Evolutionary conservation across 2,888 invertebrate species (phyloP).

Genomic region (Pheosia gnoma): DNA sequence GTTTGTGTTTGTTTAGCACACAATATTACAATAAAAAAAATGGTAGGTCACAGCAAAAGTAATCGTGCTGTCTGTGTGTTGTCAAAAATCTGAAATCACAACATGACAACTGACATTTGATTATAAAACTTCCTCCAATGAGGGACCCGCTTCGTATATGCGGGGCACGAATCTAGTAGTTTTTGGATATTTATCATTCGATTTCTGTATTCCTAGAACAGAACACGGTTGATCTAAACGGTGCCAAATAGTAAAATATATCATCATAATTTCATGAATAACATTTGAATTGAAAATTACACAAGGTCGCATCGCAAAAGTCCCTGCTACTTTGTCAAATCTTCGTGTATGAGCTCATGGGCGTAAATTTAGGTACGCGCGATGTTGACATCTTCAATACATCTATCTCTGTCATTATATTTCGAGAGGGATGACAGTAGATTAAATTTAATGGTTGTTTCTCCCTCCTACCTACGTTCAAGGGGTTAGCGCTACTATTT

Average conservation of each 20-base stretch:
- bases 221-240: constrained; percentile 1
- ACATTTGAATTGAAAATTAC: background rate
- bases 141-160: no score
- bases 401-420: background rate
- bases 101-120: no score
- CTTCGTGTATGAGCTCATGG: background rate
- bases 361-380: background rate
- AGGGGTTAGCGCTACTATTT: background rate
- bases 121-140: no score
- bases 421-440: background rate
- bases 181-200: background rate
- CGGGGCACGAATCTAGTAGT: no score
- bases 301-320: background rate
- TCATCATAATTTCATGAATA: background rate
- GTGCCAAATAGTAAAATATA: background rate
- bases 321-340: background rate
- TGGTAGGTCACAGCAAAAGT: no score
- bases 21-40: no score
- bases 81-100: no score
- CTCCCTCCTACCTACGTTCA: background rate
- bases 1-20: no score
- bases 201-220: background rate
- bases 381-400: background rate
- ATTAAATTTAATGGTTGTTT: background rate
- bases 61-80: no score